Percentiles rank a stretch among this genome's conserved stretches.
These are phyloP conservation scores for Synergus laeviventris DNA, from an alignment of 2,888 invertebrate species.

Conservation along the genomic window DNA sequence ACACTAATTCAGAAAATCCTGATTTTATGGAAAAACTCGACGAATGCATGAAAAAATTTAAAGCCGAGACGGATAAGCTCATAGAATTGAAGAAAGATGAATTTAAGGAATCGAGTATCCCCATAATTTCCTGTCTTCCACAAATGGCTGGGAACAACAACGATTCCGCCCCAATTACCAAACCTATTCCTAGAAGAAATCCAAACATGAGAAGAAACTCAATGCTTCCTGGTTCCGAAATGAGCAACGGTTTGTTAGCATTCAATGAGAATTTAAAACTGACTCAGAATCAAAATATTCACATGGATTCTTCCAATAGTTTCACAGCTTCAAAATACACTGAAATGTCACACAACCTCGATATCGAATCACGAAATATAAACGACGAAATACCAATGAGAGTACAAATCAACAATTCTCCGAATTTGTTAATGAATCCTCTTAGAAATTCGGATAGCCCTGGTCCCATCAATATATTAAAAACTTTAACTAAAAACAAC, in stretches of 20 bases:
- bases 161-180: constrained; percentile 65
- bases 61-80: constrained; percentile 83
- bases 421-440: constrained; percentile 76
- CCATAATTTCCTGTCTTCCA: constrained; percentile 59
- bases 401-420: constrained; percentile 58
- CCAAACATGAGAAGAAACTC: constrained; percentile 71
- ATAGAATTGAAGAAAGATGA: constrained; percentile 67
- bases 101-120: constrained; percentile 59
- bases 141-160: constrained; percentile 63
- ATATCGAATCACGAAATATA: constrained; percentile 52
- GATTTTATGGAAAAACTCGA: constrained; percentile 85
- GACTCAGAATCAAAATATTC: constrained; percentile 61
- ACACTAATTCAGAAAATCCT: constrained; percentile 79
- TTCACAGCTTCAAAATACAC: background rate
- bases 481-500: constrained; percentile 75
- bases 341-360: constrained; percentile 49
- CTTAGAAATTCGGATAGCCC: constrained; percentile 78
- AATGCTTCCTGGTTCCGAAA: constrained; percentile 73
- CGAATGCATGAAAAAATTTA: constrained; percentile 84
- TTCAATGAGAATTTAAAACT: constrained; percentile 67
- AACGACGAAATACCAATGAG: constrained; percentile 42
- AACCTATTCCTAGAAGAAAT: constrained; percentile 69
- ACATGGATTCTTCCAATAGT: constrained; percentile 39
- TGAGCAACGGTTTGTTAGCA: constrained; percentile 70
- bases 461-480: constrained; percentile 77